These are phyloP conservation scores for Morone saxatilis DNA, from an alignment of 2,113 vertebrate genomes.

Conservation along the genomic window DNA sequence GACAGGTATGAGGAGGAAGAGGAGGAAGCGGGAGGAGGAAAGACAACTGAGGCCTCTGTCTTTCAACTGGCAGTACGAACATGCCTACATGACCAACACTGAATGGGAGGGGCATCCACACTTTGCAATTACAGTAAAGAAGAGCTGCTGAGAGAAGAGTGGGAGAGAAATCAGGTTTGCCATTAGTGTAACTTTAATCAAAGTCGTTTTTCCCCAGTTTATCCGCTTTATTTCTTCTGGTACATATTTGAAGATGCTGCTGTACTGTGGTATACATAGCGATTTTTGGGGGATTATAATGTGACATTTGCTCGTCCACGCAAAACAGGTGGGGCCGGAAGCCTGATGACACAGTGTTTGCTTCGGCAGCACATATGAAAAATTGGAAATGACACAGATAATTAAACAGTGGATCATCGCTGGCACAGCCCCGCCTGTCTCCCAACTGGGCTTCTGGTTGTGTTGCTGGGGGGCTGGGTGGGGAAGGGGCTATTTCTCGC, in stretches of 20 bases:
- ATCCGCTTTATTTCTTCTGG: background rate
- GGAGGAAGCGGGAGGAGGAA: conserved; percentile 1
- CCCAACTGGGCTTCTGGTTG: no score
- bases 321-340: no score
- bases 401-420: no score
- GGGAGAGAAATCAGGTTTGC: background rate
- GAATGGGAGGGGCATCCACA: conserved; percentile 27
- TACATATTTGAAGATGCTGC: background rate
- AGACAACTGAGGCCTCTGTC: background rate
- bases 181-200: background rate
- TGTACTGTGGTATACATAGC: background rate
- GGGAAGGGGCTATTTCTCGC: no score
- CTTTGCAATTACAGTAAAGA: no score
- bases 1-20: conserved; percentile 18
- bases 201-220: background rate
- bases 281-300: background rate
- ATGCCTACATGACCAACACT: conserved; percentile 10
- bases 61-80: background rate
- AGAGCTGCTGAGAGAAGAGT: background rate
- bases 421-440: no score
- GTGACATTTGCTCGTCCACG: no score
- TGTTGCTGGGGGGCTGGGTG: no score
- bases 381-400: no score
- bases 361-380: no score
- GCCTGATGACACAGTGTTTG: no score